phyloP scores from a whole-genome alignment of 2,797 vertebrate genomes.

The Leuciscus waleckii region DNA sequence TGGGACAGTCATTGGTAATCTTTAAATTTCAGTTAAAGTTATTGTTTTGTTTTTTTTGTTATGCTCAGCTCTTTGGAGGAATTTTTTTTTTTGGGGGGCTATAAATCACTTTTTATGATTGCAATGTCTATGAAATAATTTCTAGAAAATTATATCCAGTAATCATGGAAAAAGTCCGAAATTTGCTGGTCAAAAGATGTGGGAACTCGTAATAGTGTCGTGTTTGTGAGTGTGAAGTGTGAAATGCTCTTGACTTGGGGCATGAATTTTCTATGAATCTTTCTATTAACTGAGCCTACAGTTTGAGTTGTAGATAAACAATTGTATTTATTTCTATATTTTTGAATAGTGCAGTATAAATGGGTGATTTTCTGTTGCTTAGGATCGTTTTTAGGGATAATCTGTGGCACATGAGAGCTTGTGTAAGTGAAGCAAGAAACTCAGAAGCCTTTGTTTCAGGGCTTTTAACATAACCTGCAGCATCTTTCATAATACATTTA shows the following conservation, averaged over 20 bases:
- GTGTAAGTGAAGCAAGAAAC: slow-evolving; percentile 36
- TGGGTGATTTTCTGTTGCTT: slow-evolving; percentile 11
- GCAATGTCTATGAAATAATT: not conserved
- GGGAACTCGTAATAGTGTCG: not conserved
- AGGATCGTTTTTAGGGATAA: slow-evolving; percentile 5
- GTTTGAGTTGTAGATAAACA: slow-evolving; percentile 35
- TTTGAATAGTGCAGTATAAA: slow-evolving; percentile 9
- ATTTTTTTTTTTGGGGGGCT: not conserved
- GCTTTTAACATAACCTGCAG: slow-evolving; percentile 41
- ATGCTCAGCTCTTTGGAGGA: not conserved
- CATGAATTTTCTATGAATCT: slow-evolving; percentile 3
- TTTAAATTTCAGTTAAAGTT: not conserved
- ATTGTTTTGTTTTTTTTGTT: not conserved
- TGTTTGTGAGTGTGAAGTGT: slow-evolving; percentile 6
- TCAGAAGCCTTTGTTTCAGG: slow-evolving; percentile 23
- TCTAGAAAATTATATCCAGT: not conserved
- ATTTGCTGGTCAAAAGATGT: slow-evolving; percentile 5
- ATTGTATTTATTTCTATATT: slow-evolving; percentile 7
- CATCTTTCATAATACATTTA: slow-evolving; percentile 37
- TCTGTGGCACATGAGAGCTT: slow-evolving; percentile 16
- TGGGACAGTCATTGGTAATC: not conserved
- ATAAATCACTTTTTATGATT: not conserved
- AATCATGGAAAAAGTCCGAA: not conserved
- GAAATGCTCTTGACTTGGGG: not conserved
- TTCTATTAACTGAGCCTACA: slow-evolving; percentile 38